Evolutionary conservation across 2,113 vertebrate species (phyloP), one percentile per base, ranked within the genome.

Genomic region (Brevimyrus niger): DNA sequence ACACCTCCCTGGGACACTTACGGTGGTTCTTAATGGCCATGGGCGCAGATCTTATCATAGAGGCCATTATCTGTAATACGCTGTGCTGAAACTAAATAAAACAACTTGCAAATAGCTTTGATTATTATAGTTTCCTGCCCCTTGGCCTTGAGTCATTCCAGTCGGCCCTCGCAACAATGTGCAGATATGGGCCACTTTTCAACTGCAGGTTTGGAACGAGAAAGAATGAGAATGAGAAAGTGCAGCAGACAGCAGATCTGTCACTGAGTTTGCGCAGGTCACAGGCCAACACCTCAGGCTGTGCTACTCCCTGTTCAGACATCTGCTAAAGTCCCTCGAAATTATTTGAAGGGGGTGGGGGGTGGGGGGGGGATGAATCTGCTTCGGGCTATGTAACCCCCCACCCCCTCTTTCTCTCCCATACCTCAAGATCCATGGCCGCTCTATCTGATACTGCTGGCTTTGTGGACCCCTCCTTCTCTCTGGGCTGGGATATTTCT

Each of bases 401-500:
- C 80, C 76, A 17, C 21, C 76, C 42, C 23, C 44, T 2, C 46
- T 50, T 19, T 86, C 4, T 89, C 91, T 90, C 76, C 90, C 88
- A 35, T 69, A 38, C 27, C 53, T 50, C 38, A 38, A 87, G 82
- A 61, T 42, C 27, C 44, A 17, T 87, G 83, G 44, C 82, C 2
- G 17, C 46, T 23, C 82, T n/a, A 9, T 84, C 82, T 5, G 23
- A 47, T n/a, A 46, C 82, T 84, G 21, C 82, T 10, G 82, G 21
- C 19, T 85, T 48, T 46, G 35, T 44, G 46, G 17, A 3, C 21
- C 82, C 23, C 46, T 27, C 44, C 82, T 21, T 48, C n/a, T 48
- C 82, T 17, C 46, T 46, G 9, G 0, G n/a, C 83, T 50, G 83
- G 83, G 23, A 47, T 86, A n/a, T 50, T 50, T 86, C 35, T 80